phyloP scores from a whole-genome alignment of 2,797 vertebrate species.

The Cyclopterus lumpus region DNA sequence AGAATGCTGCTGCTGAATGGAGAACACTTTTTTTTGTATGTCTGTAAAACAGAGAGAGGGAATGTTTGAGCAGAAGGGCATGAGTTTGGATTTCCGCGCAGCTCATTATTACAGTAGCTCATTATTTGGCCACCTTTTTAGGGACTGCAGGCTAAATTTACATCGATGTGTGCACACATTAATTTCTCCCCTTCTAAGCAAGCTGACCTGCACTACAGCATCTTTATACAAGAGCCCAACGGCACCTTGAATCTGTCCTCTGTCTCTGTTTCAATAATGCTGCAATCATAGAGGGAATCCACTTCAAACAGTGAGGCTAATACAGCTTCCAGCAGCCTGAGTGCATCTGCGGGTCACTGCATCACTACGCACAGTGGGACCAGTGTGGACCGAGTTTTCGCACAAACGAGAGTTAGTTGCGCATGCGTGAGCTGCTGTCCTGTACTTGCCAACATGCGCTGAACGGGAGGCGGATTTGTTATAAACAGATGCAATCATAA shows the following conservation, averaged over 20 bases:
- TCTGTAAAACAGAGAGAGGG: constrained; percentile 45
- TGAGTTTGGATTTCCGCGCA: neutral
- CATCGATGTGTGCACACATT: neutral
- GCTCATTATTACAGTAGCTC: neutral
- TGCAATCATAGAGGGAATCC: constrained; percentile 24
- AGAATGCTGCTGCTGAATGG: constrained; percentile 32
- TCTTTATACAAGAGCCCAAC: neutral
- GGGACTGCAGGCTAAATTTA: neutral
- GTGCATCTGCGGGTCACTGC: constrained; percentile 68
- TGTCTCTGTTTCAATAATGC: constrained; percentile 39
- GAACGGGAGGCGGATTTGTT: neutral
- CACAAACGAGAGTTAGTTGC: constrained; percentile 49
- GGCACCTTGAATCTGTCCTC: constrained; percentile 4
- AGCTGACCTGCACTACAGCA: neutral
- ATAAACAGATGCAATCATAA: neutral
- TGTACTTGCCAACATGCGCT: neutral
- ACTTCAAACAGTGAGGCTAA: constrained; percentile 38
- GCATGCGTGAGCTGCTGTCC: constrained; percentile 21
- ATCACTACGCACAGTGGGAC: constrained; percentile 54
- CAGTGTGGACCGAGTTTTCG: constrained; percentile 60
- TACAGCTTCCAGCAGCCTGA: constrained; percentile 29
- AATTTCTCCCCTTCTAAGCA: neutral
- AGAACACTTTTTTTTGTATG: neutral
- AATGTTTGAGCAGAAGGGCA: neutral
- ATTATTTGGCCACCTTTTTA: neutral